Evolutionary conservation across 2,888 invertebrate species (phyloP).

Genomic region (Sycophila texana): DNA sequence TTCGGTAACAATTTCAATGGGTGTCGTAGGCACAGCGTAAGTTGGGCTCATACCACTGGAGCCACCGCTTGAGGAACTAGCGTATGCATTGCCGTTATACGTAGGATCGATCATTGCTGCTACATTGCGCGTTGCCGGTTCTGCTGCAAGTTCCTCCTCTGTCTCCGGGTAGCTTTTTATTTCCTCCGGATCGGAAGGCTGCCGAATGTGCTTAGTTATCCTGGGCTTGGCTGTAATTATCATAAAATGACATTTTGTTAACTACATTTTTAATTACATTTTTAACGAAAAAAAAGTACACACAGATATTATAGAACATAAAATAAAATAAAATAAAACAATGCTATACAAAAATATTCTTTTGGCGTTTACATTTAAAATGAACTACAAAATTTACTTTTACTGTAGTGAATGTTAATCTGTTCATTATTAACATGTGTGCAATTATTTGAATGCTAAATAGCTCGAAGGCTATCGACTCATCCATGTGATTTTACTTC

Average conservation of each 20-base stretch:
- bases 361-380: background rate
- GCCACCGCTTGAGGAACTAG: constrained; percentile 67
- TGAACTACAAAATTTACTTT: background rate
- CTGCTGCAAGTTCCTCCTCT: background rate
- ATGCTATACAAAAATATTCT: too few relatives aligned
- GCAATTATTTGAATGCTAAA: too few relatives aligned
- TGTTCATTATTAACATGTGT: too few relatives aligned
- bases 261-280: background rate
- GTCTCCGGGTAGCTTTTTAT: constrained; percentile 72
- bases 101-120: constrained; percentile 84
- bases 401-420: too few relatives aligned
- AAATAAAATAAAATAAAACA: too few relatives aligned
- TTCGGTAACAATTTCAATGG: constrained; percentile 39
- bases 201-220: constrained; percentile 52
- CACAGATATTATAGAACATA: too few relatives aligned
- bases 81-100: constrained; percentile 71
- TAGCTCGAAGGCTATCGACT: background rate
- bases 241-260: background rate
- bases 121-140: constrained; percentile 77
- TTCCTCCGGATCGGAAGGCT: constrained; percentile 73
- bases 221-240: constrained; percentile 32
- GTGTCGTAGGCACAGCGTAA: constrained; percentile 70
- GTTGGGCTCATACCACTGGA: constrained; percentile 70
- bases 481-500: background rate
- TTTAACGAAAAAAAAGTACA: background rate